Percentiles rank a stretch among this genome's conserved stretches.
These are phyloP conservation scores for Mesaphorura yosii DNA, from an alignment of 1,140 invertebrate species.

Conservation along the genomic window DNA sequence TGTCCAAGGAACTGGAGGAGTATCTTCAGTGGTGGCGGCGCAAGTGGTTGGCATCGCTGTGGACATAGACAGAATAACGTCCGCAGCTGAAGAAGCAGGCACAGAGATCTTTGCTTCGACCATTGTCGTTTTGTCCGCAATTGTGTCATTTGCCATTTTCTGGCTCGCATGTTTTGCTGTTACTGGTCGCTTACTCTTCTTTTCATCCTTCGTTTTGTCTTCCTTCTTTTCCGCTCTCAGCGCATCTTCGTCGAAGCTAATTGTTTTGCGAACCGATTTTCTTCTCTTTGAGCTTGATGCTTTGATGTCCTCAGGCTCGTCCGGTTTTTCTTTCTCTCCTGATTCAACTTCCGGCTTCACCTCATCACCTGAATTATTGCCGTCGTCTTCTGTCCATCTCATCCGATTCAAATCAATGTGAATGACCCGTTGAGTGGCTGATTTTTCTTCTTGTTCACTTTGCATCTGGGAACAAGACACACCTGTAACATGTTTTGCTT, in stretches of 20 bases:
- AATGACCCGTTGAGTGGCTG: slow-evolving; percentile 8
- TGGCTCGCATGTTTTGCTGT: slow-evolving; percentile 1
- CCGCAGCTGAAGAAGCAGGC: not conserved
- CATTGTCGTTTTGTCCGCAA: not conserved
- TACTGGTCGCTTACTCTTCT: slow-evolving; percentile 3
- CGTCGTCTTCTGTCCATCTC: slow-evolving; percentile 4
- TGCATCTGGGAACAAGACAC: slow-evolving; percentile 1
- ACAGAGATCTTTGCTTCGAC: not conserved
- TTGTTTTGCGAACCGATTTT: slow-evolving; percentile 9
- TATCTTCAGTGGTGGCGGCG: not conserved
- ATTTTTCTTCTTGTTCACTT: slow-evolving; percentile 8
- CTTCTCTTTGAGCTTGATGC: too few relatives aligned
- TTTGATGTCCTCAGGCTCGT: too few relatives aligned
- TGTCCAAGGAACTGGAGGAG: slow-evolving; percentile 1
- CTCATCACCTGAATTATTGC: not conserved
- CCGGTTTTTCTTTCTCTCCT: not conserved
- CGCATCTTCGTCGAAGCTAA: slow-evolving; percentile 21
- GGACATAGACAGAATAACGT: too few relatives aligned
- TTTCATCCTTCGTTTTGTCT: not conserved
- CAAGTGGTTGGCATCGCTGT: not conserved
- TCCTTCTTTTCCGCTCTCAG: slow-evolving; percentile 5
- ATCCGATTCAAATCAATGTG: slow-evolving; percentile 21
- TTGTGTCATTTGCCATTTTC: not conserved
- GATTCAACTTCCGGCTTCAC: not conserved
- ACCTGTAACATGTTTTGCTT: not conserved